A percentile compares a stretch with the other conserved stretches of the same genome.
Evolutionary conservation across 1,140 invertebrate species (phyloP).

Genomic region (Scaptomyza hsui): DNA sequence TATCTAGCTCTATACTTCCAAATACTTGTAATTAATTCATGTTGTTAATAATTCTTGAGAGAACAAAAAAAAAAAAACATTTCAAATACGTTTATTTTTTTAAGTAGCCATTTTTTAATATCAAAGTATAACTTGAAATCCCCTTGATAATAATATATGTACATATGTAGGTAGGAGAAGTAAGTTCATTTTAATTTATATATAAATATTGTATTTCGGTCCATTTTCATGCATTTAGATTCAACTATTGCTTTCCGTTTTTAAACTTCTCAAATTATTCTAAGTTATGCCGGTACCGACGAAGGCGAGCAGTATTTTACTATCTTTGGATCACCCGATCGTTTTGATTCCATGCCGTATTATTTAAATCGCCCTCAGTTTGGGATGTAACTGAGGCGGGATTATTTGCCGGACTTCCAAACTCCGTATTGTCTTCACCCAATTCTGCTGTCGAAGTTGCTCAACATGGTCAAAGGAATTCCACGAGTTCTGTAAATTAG

Average conservation of each 20-base stretch:
- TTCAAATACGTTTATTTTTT: too few species aligned
- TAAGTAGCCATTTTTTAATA: background rate
- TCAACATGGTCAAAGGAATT: slow-evolving; percentile 58
- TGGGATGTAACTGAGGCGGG: background rate
- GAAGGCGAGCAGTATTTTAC: slow-evolving; percentile 82
- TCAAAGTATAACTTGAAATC: background rate
- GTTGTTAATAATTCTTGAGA: too few species aligned
- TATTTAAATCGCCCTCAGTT: slow-evolving; percentile 33
- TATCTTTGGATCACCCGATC: slow-evolving; percentile 74
- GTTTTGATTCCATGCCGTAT: slow-evolving; percentile 40
- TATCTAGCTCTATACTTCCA: too few species aligned
- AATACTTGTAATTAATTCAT: too few species aligned
- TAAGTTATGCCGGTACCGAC: slow-evolving; percentile 81
- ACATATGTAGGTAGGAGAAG: background rate
- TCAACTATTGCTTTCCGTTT: slow-evolving; percentile 33
- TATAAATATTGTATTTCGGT: slow-evolving; percentile 36
- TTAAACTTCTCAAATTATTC: slow-evolving; percentile 62
- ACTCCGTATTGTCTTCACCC: slow-evolving; percentile 5
- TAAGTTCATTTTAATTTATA: slow-evolving; percentile 1
- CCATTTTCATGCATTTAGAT: slow-evolving; percentile 34
- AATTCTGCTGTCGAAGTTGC: slow-evolving; percentile 54
- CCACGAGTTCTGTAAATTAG: slow-evolving; percentile 57
- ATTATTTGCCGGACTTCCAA: background rate
- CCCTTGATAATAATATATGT: background rate
- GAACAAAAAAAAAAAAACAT: too few species aligned